A percentile compares a stretch with the other conserved stretches of the same genome.
These are phyloP conservation scores for Geothlypis trichas DNA, from an alignment of 2,113 vertebrate genomes.

Conservation along the genomic window DNA sequence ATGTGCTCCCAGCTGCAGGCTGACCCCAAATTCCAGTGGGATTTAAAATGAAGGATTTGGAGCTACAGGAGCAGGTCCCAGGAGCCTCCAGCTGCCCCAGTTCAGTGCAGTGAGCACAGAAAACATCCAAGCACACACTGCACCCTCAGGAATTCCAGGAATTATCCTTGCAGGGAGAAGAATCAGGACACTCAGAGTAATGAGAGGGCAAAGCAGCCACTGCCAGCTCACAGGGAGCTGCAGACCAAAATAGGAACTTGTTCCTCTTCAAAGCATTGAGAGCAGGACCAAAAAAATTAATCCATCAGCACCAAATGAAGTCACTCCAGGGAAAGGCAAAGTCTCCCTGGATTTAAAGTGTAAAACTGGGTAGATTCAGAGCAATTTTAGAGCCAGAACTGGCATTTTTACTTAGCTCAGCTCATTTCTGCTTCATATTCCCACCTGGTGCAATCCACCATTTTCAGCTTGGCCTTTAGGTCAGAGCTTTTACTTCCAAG, in stretches of 20 bases:
- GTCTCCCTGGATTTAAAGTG: background rate
- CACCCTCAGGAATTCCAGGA: background rate
- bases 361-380: background rate
- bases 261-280: background rate
- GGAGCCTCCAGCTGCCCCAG: background rate
- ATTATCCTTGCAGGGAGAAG: background rate
- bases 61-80: background rate
- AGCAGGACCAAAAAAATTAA: background rate
- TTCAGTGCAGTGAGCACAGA: background rate
- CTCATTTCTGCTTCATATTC: background rate
- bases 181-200: background rate
- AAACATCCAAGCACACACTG: background rate
- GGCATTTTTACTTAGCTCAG: background rate
- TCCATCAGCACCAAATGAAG: background rate
- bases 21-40: background rate
- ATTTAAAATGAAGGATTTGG: background rate
- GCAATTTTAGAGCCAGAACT: background rate
- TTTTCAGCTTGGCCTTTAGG: background rate
- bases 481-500: background rate
- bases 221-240: background rate
- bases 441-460: background rate
- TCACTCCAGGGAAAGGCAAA: background rate
- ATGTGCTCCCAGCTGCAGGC: background rate
- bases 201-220: background rate
- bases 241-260: conserved; percentile 26